phyloP scores from a whole-genome alignment of 2,113 vertebrate genomes.

The Tricholaema leucomelas region DNA sequence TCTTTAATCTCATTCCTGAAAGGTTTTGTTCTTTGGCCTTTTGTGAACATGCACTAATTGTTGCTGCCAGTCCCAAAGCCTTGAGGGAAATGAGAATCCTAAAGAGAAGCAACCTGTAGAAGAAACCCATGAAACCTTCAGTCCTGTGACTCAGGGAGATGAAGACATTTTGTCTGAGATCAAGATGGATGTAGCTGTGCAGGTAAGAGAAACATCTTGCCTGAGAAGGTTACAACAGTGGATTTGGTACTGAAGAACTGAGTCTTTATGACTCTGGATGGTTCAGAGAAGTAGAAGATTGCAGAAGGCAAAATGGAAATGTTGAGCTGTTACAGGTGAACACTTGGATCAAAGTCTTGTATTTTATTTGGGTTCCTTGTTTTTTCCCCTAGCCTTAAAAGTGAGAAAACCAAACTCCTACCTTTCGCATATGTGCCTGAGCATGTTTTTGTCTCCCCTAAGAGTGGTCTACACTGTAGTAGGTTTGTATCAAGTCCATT shows the following conservation, averaged over 20 bases:
- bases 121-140: background rate
- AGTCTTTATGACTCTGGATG: background rate
- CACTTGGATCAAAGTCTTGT: background rate
- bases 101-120: background rate
- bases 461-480: background rate
- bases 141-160: background rate
- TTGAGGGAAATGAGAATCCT: background rate
- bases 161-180: background rate
- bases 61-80: background rate
- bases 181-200: background rate
- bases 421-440: background rate
- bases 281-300: background rate
- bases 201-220: background rate
- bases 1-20: slow-evolving; percentile 24
- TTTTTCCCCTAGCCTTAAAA: background rate
- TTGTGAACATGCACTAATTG: background rate
- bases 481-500: background rate
- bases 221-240: background rate
- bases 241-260: background rate
- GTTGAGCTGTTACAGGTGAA: background rate
- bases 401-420: background rate
- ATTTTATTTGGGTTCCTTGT: background rate
- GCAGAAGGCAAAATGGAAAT: background rate
- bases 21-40: slow-evolving; percentile 19
- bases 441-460: background rate